These are phyloP conservation scores for Icerya purchasi DNA, from an alignment of 2,888 invertebrate species.

Conservation along the genomic window DNA sequence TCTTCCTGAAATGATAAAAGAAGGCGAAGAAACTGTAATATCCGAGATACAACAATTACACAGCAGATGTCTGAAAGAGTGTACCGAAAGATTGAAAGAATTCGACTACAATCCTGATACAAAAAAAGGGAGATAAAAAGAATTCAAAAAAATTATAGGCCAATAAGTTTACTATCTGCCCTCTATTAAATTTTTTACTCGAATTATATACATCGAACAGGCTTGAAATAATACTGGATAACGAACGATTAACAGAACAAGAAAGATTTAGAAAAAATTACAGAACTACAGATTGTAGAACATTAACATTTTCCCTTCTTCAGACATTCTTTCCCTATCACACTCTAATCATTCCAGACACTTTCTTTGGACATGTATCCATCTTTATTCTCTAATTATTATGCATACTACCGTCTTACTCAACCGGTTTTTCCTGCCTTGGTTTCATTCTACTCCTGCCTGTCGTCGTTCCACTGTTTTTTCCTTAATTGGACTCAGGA, in stretches of 20 bases:
- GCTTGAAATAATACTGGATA: background rate
- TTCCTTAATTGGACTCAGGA: too few relatives aligned
- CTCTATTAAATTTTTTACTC: background rate
- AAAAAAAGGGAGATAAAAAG: background rate
- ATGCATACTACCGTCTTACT: too few relatives aligned
- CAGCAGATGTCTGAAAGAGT: background rate
- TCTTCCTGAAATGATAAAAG: background rate
- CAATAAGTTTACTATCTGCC: background rate
- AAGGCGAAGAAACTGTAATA: background rate
- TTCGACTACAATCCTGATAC: background rate
- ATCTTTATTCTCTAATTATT: too few relatives aligned
- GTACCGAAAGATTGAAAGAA: background rate
- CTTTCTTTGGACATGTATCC: too few relatives aligned
- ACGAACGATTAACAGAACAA: background rate
- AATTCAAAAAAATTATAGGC: background rate
- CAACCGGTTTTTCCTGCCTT: too few relatives aligned
- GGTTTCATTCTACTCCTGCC: too few relatives aligned
- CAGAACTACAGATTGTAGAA: background rate
- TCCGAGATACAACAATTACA: background rate
- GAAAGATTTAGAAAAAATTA: background rate
- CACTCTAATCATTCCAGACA: too few relatives aligned
- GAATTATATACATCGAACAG: background rate
- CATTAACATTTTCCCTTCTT: too few relatives aligned
- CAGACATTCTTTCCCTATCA: too few relatives aligned
- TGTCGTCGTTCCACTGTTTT: too few relatives aligned